A percentile compares a stretch with the other conserved stretches of the same genome.
These are phyloP conservation scores for Rhinopomastus cyanomelas DNA, from an alignment of 2,113 vertebrate genomes.

Conservation along the genomic window DNA sequence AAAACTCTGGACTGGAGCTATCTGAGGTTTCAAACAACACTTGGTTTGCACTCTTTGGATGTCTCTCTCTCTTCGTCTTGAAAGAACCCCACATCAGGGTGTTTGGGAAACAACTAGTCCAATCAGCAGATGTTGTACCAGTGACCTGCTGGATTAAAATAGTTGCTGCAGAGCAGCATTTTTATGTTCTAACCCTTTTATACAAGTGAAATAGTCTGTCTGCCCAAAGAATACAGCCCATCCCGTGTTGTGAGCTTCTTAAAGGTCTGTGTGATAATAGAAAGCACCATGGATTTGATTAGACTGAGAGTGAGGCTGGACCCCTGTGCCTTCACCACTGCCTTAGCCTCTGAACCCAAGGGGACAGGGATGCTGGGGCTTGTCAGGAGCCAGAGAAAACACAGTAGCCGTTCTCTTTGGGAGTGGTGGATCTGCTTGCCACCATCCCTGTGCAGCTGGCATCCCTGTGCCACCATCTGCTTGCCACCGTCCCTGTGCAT, in stretches of 20 bases:
- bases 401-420: not conserved
- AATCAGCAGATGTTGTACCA: not conserved
- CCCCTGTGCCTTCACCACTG: not conserved
- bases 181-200: not conserved
- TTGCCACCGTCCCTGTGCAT: accelerated
- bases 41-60: conserved; percentile 33
- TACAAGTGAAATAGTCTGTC: not conserved
- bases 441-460: accelerated
- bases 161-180: not conserved
- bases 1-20: not conserved
- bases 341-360: not conserved
- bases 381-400: not conserved
- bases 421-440: not conserved
- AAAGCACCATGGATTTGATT: not conserved
- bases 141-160: not conserved
- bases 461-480: too few species aligned
- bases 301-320: not conserved
- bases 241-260: not conserved
- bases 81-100: not conserved
- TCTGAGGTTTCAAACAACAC: not conserved
- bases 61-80: not conserved
- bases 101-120: not conserved
- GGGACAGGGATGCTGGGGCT: not conserved
- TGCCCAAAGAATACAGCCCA: not conserved
- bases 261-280: not conserved